Evolutionary conservation across 1,140 invertebrate genomes (phyloP).

Genomic region (Ooceraea biroi): DNA sequence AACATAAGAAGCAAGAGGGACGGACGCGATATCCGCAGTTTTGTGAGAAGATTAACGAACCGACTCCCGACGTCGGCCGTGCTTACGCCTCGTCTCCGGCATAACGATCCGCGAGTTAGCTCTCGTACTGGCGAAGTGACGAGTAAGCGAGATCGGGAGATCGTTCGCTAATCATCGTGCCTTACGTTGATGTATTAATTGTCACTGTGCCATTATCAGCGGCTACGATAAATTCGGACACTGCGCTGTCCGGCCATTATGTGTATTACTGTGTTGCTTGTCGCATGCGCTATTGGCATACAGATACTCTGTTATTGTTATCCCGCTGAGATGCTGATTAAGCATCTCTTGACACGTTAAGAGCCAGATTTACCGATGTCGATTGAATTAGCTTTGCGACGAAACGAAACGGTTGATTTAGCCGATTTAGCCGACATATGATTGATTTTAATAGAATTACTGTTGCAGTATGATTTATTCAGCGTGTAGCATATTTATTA

Average conservation of each 20-base stretch:
- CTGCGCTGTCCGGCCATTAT: slow-evolving; percentile 4
- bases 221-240: slow-evolving; percentile 38
- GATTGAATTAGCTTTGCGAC: neutral
- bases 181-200: slow-evolving; percentile 53
- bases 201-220: slow-evolving; percentile 29
- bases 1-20: slow-evolving; percentile 14
- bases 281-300: slow-evolving; percentile 32
- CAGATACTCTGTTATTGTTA: slow-evolving; percentile 34
- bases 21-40: slow-evolving; percentile 32
- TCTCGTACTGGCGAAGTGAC: too few relatives aligned
- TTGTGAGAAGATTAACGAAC: slow-evolving; percentile 64
- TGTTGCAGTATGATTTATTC: too few relatives aligned
- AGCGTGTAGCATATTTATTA: too few relatives aligned
- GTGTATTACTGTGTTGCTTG: slow-evolving; percentile 35
- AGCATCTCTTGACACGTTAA: neutral
- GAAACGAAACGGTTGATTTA: too few relatives aligned
- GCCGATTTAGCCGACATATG: too few relatives aligned
- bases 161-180: slow-evolving; percentile 5
- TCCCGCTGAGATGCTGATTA: slow-evolving; percentile 8
- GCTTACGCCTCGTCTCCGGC: slow-evolving; percentile 20
- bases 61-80: slow-evolving; percentile 10
- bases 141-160: slow-evolving; percentile 29
- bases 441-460: too few relatives aligned
- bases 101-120: neutral
- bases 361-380: neutral